Base-by-base conservation (phyloP, 2,888 invertebrate genomes). In the Apodemia zela region DNA sequence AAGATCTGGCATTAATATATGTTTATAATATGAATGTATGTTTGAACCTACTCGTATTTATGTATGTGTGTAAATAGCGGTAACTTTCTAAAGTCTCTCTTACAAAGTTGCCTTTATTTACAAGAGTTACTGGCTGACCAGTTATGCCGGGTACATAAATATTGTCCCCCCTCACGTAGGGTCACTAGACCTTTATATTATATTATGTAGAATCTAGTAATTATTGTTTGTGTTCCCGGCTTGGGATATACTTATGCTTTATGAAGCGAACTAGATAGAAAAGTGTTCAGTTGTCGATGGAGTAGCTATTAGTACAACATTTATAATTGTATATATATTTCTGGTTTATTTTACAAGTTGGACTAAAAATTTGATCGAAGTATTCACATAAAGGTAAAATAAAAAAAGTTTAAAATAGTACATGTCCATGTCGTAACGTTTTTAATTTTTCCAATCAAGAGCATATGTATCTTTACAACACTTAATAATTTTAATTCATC, bases 261-360 rank as follows among this genome's bases (percentile, higher is more conserved):
- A 81, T 83, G 84, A 85, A 81, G 83, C 85, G 79, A 84, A 76
- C 74, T 78, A 70, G 73, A 75, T 25, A 51, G 38, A 60, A 73
- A 54, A 65, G 71, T 68, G 66, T 25, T 8, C 66, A 38, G 64
- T 25, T 29, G 62, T 65, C 64, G 60, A 58, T 60, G 13, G 54
- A 54, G 54, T 54, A 15, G 25, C 51, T 51, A 45, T 45, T 45
- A 45, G n/a, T n/a, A 45, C 45, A 45, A 45, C 11, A n/a, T 45
- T 45, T n/a, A 29, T 29, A 5, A 29, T 4, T 29, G 29, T 5
- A 29, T 29, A 29, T 29, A 3, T 29, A 29, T 29, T 29, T 29
- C 0, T 29, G 2, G 29, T 3, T 29, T 29, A 29, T 29, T 29
- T 5, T 29, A 29, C 4, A 29, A 29, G 29, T 29, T 29, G 29